Percentiles rank a stretch among this genome's conserved stretches.
Conservation (phyloP, 1,140 invertebrate species). For the Drusus annulatus region DNA sequence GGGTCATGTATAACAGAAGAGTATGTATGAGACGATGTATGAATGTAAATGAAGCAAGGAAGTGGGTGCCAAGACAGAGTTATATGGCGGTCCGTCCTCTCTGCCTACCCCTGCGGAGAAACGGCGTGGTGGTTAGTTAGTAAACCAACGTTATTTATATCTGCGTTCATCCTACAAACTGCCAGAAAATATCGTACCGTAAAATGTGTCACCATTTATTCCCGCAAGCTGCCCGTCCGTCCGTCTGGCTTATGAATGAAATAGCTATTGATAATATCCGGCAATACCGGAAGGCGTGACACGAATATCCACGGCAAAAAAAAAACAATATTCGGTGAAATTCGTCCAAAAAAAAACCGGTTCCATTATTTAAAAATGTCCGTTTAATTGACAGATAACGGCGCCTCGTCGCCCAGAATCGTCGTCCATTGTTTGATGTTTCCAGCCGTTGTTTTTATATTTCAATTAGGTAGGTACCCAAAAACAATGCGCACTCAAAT, state of each 20-base stretch:
- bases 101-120: too few species aligned
- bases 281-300: slow-evolving; percentile 16
- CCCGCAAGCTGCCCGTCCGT: background rate
- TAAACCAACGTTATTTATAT: too few species aligned
- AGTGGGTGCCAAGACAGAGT: too few species aligned
- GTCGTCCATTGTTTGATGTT: slow-evolving; percentile 3
- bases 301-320: slow-evolving; percentile 2
- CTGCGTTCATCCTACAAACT: background rate
- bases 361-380: slow-evolving; percentile 6
- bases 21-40: too few species aligned
- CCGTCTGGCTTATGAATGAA: background rate
- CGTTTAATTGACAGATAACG: slow-evolving; percentile 36
- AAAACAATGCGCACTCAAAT: slow-evolving; percentile 19
- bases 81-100: too few species aligned
- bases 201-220: background rate
- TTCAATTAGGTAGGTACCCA: slow-evolving; percentile 15
- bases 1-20: too few species aligned
- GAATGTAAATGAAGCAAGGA: too few species aligned
- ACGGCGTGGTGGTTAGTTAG: too few species aligned
- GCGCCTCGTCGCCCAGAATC: background rate
- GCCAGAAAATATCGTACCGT: background rate
- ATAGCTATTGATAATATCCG: slow-evolving; percentile 3
- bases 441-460: slow-evolving; percentile 6
- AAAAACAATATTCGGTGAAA: slow-evolving; percentile 15
- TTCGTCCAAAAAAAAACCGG: slow-evolving; percentile 18